phyloP scores from a whole-genome alignment of 2,888 invertebrate genomes.

The Buathra laborator region DNA sequence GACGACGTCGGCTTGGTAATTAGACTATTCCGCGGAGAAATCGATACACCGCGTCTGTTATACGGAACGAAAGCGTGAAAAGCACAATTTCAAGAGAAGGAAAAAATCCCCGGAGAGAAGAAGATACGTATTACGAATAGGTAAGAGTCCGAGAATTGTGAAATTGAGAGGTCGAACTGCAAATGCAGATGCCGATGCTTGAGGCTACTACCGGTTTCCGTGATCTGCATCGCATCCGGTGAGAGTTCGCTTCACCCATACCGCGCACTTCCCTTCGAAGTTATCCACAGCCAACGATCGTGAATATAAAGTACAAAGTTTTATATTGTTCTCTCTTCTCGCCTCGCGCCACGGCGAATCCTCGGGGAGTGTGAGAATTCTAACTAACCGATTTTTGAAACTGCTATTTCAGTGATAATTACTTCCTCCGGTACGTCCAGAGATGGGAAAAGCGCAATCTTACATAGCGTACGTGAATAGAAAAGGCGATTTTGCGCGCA shows the following conservation, averaged over 20 bases:
- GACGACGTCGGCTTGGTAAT: conserved; percentile 21
- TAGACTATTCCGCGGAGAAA: conserved; percentile 32
- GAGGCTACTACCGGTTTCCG: conserved; percentile 45
- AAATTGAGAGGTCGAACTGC: conserved; percentile 18
- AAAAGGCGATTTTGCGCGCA: neutral
- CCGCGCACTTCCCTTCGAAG: conserved; percentile 1
- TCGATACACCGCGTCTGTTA: conserved; percentile 14
- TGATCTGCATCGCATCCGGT: conserved; percentile 53
- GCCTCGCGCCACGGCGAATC: neutral
- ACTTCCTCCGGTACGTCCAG: neutral
- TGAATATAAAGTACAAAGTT: conserved; percentile 57
- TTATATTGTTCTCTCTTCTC: neutral
- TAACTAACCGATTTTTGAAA: conserved; percentile 37
- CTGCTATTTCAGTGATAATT: conserved; percentile 44
- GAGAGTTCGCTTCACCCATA: neutral
- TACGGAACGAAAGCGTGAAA: neutral
- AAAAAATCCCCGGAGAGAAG: neutral
- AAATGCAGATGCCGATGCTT: conserved; percentile 15
- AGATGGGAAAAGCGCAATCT: conserved; percentile 2
- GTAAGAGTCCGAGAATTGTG: conserved; percentile 15
- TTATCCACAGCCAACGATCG: conserved; percentile 30
- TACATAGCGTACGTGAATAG: neutral
- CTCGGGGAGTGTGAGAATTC: neutral
- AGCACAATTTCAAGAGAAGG: neutral
- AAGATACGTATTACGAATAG: conserved; percentile 2